Evolutionary conservation across 2,797 vertebrate species (phyloP), one percentile per base, ranked within the genome.

Genomic region (Sternotherus odoratus): DNA sequence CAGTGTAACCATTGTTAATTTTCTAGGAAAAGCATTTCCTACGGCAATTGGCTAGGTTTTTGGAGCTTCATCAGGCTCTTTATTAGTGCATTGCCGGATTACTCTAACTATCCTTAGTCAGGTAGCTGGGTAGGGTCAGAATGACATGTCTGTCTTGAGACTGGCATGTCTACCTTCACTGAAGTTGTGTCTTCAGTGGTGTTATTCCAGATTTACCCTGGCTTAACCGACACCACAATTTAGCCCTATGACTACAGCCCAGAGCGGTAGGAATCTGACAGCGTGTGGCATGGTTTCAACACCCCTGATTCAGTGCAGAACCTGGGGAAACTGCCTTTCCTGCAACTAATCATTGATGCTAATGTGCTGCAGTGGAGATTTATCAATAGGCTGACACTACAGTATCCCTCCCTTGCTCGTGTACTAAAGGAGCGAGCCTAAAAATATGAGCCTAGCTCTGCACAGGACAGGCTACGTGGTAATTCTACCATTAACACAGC

Each of bases 201-300:
- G 86, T 91, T 81, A 81, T 72, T 90, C 91, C 89, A 81, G 88
- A 93, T 96, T 95, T 95, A 90, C 80, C 86, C 93, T 88, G 90
- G 74, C 83, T 79, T 78, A 95, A 92, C 91, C 36, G 85, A 96
- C 84, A 94, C 83, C 36, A 84, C 63, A n/a, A 57, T 66, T 56
- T 81, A 77, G 43, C 85, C 63, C 3, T 74, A 83, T 77, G 90
- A 88, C 91, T 91, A 77, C 91, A 91, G 86, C 91, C 85, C 51
- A 89, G 86, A 88, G 92, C 91, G 87, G 94, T 81, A 92, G 88
- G 60, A 6, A 0, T 77, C 92, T 88, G 89, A 21, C 78, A 84
- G 49, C 54, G 80, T 63, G 48, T 66, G 53, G 54, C 77, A 84
- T 88, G 72, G 83, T 85, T 89, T 94, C 91, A 88, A 81, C 43